These are phyloP conservation scores for Spongilla lacustris DNA, from an alignment of 37 sponge, comb jelly and placozoan genomes.

Conservation along the genomic window DNA sequence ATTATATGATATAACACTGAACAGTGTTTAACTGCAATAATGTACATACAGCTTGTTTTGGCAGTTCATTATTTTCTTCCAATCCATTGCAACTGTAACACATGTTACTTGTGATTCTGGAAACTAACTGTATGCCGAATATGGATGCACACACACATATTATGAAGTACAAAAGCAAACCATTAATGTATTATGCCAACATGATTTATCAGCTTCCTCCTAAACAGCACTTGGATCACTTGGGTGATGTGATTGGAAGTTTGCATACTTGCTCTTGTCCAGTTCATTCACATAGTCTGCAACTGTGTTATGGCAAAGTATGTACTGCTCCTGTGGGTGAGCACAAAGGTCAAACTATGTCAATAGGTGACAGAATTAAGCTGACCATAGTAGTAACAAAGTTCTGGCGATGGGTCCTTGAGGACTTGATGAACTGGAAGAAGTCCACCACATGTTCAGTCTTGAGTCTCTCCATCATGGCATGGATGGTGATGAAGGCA, in stretches of 20 bases:
- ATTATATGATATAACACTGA: too few species aligned
- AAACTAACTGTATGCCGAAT: too few species aligned
- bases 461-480: constrained; percentile 6
- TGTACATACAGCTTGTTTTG: too few species aligned
- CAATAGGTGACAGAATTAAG: neutral
- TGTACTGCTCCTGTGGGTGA: constrained; percentile 64
- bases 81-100: too few species aligned
- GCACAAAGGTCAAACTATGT: too few species aligned
- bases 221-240: neutral
- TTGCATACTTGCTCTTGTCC: constrained; percentile 28
- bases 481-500: constrained; percentile 15
- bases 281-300: constrained; percentile 30
- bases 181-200: too few species aligned
- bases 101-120: too few species aligned
- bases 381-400: neutral
- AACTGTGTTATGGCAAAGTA: constrained; percentile 49
- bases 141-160: too few species aligned
- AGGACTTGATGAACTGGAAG: constrained; percentile 6
- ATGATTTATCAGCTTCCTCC: neutral
- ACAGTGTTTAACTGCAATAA: too few species aligned
- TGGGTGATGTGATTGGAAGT: constrained; percentile 29
- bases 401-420: neutral
- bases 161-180: too few species aligned
- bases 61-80: too few species aligned
- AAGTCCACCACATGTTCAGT: neutral